Conservation (phyloP, 2,888 invertebrate species). For the Gisinianus flammeolus region DNA sequence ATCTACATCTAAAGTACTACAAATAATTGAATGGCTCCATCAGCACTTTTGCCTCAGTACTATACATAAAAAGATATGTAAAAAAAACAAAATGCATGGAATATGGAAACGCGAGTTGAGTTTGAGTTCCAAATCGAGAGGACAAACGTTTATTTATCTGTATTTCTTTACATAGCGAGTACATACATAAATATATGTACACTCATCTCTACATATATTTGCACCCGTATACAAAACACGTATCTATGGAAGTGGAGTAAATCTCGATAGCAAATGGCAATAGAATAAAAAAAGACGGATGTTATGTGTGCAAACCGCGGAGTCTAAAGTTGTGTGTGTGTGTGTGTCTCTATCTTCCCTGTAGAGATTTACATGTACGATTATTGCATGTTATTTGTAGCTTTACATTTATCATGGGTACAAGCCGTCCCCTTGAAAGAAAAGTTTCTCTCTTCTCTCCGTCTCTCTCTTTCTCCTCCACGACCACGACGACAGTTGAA, state of each 20-base stretch:
- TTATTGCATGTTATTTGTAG: constrained; percentile 24
- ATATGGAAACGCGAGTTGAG: constrained; percentile 1
- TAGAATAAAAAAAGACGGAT: background rate
- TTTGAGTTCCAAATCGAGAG: background rate
- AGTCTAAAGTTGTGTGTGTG: background rate
- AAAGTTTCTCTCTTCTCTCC: background rate
- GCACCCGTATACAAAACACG: background rate
- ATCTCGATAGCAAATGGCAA: background rate
- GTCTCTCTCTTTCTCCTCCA: background rate
- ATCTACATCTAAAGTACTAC: no score
- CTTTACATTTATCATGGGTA: constrained; percentile 19
- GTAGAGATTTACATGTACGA: constrained; percentile 27
- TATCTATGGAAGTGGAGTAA: background rate
- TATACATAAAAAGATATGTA: background rate
- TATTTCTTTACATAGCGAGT: background rate
- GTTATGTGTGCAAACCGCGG: background rate
- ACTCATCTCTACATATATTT: background rate
- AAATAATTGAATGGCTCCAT: background rate
- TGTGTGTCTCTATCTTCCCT: constrained; percentile 6
- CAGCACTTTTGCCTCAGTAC: background rate
- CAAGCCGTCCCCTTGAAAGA: background rate
- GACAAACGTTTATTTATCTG: background rate
- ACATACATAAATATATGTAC: background rate
- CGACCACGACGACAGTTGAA: constrained; percentile 5
- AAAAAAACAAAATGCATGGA: background rate